A percentile compares a stretch with the other conserved stretches of the same genome.
Conservation (phyloP, 1,140 invertebrate genomes). For the Brachionus plicatilis region DNA sequence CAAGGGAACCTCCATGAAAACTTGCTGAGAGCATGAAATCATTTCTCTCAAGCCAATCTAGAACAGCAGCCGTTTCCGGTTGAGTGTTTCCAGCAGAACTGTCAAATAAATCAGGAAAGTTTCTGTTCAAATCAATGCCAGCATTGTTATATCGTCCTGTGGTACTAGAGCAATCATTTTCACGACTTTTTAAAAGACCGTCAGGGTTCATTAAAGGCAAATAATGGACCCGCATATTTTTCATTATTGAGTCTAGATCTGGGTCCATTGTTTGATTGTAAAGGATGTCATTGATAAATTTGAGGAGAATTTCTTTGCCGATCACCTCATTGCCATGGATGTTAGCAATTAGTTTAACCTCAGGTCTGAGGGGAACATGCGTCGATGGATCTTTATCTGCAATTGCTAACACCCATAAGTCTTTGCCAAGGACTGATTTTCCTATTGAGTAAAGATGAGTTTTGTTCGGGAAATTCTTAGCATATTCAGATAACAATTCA, state of each 20-base stretch:
- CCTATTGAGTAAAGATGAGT: slow-evolving; percentile 80
- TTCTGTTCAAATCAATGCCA: slow-evolving; percentile 82
- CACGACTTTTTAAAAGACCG: slow-evolving; percentile 40
- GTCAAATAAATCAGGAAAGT: slow-evolving; percentile 75
- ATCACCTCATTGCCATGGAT: slow-evolving; percentile 88
- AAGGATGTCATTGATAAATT: slow-evolving; percentile 73
- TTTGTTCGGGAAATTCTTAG: slow-evolving; percentile 66
- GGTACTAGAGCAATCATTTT: slow-evolving; percentile 59
- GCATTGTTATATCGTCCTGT: slow-evolving; percentile 74
- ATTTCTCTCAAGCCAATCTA: slow-evolving; percentile 76
- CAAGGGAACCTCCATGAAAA: slow-evolving; percentile 84
- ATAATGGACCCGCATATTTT: slow-evolving; percentile 74
- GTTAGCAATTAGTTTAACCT: slow-evolving; percentile 82
- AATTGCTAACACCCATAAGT: slow-evolving; percentile 21
- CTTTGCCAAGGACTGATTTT: slow-evolving; percentile 65
- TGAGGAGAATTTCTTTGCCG: slow-evolving; percentile 72
- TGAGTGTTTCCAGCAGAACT: slow-evolving; percentile 53
- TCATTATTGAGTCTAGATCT: slow-evolving; percentile 66
- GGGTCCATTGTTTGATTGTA: slow-evolving; percentile 69
- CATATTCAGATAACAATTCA: neutral
- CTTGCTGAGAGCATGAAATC: slow-evolving; percentile 95
- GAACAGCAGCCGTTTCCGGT: slow-evolving; percentile 82
- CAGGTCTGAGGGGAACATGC: slow-evolving; percentile 56
- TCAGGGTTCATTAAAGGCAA: slow-evolving; percentile 83
- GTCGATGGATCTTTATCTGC: neutral